These are phyloP conservation scores for Pleuronectes platessa DNA, from an alignment of 2,113 vertebrate genomes.

Conservation along the genomic window DNA sequence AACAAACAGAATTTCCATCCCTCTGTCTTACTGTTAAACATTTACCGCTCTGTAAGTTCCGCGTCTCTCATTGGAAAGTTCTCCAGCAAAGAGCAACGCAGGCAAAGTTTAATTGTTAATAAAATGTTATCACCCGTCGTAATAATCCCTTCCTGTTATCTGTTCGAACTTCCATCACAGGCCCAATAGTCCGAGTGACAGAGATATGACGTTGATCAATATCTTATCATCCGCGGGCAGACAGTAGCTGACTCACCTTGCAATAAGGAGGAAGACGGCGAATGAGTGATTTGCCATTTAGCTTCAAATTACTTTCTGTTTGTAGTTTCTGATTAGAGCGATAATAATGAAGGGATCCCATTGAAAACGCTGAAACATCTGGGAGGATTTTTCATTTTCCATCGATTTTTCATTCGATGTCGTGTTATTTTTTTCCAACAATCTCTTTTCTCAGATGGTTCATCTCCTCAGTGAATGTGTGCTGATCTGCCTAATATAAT, in stretches of 20 bases:
- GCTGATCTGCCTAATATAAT: slow-evolving; percentile 18
- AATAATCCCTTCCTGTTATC: slow-evolving; percentile 73
- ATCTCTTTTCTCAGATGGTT: not conserved
- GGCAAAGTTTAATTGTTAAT: slow-evolving; percentile 57
- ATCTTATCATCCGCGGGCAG: slow-evolving; percentile 69
- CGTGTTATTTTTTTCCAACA: slow-evolving; percentile 6
- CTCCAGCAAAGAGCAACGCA: slow-evolving; percentile 46
- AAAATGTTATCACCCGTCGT: slow-evolving; percentile 60
- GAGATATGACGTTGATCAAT: slow-evolving; percentile 67
- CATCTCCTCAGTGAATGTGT: not conserved
- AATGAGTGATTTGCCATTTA: slow-evolving; percentile 36
- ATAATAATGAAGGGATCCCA: slow-evolving; percentile 8
- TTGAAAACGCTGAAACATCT: slow-evolving; percentile 10
- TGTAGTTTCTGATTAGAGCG: slow-evolving; percentile 24
- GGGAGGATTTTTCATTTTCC: not conserved
- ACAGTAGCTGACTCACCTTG: slow-evolving; percentile 40
- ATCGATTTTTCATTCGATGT: slow-evolving; percentile 1
- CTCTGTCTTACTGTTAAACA: slow-evolving; percentile 6
- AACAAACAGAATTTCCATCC: slow-evolving; percentile 3
- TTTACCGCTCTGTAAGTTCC: not conserved
- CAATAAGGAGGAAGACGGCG: slow-evolving; percentile 34
- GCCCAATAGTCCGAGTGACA: slow-evolving; percentile 61
- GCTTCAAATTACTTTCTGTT: slow-evolving; percentile 31
- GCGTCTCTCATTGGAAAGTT: slow-evolving; percentile 38
- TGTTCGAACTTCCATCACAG: slow-evolving; percentile 57